Percentiles rank a stretch among this genome's conserved stretches.
Conservation (phyloP, 2,888 invertebrate genomes). For the Rhagium mordax region DNA sequence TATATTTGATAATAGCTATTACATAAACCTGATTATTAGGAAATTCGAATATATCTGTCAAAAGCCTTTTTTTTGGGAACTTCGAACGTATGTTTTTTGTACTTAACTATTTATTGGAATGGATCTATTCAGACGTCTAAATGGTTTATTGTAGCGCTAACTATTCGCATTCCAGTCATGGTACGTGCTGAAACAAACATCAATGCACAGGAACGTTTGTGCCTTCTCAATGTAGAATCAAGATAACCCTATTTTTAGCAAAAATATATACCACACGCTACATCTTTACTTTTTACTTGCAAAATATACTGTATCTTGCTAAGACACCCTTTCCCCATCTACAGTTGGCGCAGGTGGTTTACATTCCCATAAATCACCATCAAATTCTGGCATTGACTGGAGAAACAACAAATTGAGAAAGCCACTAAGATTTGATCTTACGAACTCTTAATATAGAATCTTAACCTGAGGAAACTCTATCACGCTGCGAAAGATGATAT, state of each 20-base stretch:
- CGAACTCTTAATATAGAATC: too few relatives aligned
- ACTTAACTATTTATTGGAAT: slow-evolving; percentile 37
- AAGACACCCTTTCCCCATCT: slow-evolving; percentile 18
- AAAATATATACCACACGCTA: slow-evolving; percentile 58
- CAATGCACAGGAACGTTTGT: slow-evolving; percentile 40
- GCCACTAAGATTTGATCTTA: too few relatives aligned
- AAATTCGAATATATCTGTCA: slow-evolving; percentile 5
- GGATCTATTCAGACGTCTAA: slow-evolving; percentile 2
- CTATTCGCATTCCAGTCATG: neutral
- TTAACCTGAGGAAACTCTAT: too few relatives aligned
- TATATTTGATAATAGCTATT: slow-evolving; percentile 7
- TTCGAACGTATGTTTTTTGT: slow-evolving; percentile 35
- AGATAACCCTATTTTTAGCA: slow-evolving; percentile 54
- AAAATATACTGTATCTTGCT: slow-evolving; percentile 57
- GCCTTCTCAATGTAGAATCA: slow-evolving; percentile 52
- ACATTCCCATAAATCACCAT: neutral
- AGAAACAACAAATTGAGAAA: too few relatives aligned
- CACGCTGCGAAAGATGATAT: neutral
- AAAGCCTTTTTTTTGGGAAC: slow-evolving; percentile 4
- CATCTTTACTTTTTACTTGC: slow-evolving; percentile 53
- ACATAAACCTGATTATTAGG: slow-evolving; percentile 1
- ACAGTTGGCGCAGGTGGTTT: slow-evolving; percentile 4
- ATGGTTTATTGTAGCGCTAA: neutral
- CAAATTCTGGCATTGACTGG: too few relatives aligned
- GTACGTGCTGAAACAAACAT: neutral